Conservation (phyloP, 2,113 vertebrate species). For the Chaenogobius annularis region DNA sequence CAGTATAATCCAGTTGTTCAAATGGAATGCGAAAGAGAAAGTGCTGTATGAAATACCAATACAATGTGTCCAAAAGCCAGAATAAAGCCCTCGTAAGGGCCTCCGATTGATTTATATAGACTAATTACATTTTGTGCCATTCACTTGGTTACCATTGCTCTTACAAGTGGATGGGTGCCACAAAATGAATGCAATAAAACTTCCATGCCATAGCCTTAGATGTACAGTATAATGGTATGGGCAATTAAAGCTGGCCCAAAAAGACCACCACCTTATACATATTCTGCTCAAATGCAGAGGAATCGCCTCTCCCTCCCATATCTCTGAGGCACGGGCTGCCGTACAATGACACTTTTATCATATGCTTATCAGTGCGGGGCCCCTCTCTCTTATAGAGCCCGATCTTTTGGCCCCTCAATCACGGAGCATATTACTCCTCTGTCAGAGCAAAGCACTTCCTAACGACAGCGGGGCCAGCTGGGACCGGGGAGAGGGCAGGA, state of each 20-base stretch:
- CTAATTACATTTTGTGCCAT: slow-evolving; percentile 47
- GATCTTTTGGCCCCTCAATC: slow-evolving; percentile 99
- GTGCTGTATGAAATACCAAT: no score
- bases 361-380: slow-evolving; percentile 85
- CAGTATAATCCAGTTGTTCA: no score
- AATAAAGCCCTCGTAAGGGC: background rate
- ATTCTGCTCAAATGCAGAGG: slow-evolving; percentile 75
- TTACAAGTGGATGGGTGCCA: slow-evolving; percentile 25
- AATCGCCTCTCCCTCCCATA: slow-evolving; percentile 61
- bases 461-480: slow-evolving; percentile 97
- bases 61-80: background rate
- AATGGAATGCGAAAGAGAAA: no score
- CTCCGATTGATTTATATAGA: background rate
- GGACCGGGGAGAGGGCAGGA: slow-evolving; percentile 96
- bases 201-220: slow-evolving; percentile 34
- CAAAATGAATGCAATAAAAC: slow-evolving; percentile 59
- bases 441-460: slow-evolving; percentile 98
- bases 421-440: slow-evolving; percentile 98
- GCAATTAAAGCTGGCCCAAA: slow-evolving; percentile 70
- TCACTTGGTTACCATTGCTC: slow-evolving; percentile 12
- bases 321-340: slow-evolving; percentile 73
- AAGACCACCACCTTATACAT: slow-evolving; percentile 68
- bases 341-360: slow-evolving; percentile 81
- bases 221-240: slow-evolving; percentile 66
- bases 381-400: slow-evolving; percentile 80